Evolutionary conservation across 2,888 invertebrate species (phyloP), one percentile per base, ranked within the genome.

Genomic region (Drosophila aldrichi): DNA sequence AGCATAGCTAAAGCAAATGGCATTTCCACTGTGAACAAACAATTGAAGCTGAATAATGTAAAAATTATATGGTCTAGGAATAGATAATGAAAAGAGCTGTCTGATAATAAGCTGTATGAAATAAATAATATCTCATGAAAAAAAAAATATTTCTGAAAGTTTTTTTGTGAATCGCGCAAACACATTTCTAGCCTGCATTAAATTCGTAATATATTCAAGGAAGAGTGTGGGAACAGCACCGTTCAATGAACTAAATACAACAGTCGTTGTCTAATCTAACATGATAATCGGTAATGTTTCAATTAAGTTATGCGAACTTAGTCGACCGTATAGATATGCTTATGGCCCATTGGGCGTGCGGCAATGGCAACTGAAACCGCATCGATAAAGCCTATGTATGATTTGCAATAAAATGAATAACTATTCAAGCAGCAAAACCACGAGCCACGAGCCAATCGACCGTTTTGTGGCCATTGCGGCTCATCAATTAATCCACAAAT

Each of bases 401-500:
- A 54, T 54, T n/a, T 22, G 20, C 38, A 29, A 25, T 54, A 25
- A 12, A 41, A 44, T 51, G 56, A 78, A 49, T 55, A 49, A n/a
- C 40, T 65, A 64, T 22, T 57, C 34, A 29, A 49, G 54, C 71
- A 65, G 51, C 49, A 52, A 63, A 75, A 68, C 59, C 41, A 59
- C 25, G 40, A 10, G 16, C n/a, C 8, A 22, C 22, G 29, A 29
- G 29, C 29, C 59, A 36, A 48, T 46, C 38, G 48, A 60, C 36
- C 48, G 59, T 32, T 66, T 66, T 51, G 54, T 36, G 32, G 58
- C 25, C 34, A 52, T 59, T 49, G 20, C 40, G 46, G 51, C 55
- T 64, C 48, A 48, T 63, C 67, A 70, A 74, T 74, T 79, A 63
- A 14, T 60, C 43, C 29, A 14, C 51, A 68, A 69, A 70, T 70